phyloP scores from a whole-genome alignment of 2,888 invertebrate species.

The Galeopsomyia nigrocyanea region DNA sequence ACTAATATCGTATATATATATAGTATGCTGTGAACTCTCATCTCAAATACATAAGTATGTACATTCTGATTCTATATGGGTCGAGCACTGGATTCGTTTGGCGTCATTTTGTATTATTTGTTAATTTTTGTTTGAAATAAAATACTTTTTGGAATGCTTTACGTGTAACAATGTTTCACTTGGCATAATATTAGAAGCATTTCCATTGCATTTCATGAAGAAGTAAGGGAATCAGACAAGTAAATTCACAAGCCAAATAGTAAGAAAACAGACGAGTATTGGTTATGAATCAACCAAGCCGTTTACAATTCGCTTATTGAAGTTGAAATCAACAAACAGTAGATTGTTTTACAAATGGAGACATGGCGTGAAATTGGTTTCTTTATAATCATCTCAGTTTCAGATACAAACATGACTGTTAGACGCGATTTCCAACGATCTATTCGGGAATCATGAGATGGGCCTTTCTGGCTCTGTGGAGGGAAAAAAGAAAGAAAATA shows the following conservation, averaged over 20 bases:
- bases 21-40: background rate
- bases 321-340: slow-evolving; percentile 1
- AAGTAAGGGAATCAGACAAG: background rate
- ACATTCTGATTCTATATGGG: background rate
- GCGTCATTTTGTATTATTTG: slow-evolving; percentile 36
- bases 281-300: slow-evolving; percentile 16
- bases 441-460: slow-evolving; percentile 7
- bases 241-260: background rate
- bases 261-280: background rate
- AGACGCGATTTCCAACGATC: background rate
- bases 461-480: slow-evolving; percentile 5
- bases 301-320: background rate
- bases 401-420: background rate
- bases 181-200: background rate
- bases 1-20: background rate
- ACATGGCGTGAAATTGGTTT: slow-evolving; percentile 6
- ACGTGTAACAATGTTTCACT: background rate
- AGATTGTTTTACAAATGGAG: background rate
- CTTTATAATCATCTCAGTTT: background rate
- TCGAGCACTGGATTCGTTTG: slow-evolving; percentile 15
- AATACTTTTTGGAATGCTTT: too few species aligned
- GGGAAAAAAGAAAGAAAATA: slow-evolving; percentile 5
- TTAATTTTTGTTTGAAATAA: background rate
- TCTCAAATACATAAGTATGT: background rate
- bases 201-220: background rate